Evolutionary conservation across 1,140 invertebrate species (phyloP).

Genomic region (Zaprionus ghesquierei): DNA sequence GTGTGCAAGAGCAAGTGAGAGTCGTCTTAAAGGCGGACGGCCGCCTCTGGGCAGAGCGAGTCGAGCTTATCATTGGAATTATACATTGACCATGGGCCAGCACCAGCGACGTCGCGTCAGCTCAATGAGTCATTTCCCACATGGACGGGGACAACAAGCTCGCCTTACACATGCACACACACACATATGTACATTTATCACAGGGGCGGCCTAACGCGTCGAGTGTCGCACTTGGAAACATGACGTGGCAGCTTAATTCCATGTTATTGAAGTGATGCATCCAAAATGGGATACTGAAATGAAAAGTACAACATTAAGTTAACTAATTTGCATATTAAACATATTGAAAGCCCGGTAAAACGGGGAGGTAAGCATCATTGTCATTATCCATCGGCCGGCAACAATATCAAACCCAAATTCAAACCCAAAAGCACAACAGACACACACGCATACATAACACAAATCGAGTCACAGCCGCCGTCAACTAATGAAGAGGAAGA

Average conservation of each 20-base stretch:
- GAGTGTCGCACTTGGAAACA: slow-evolving; percentile 38
- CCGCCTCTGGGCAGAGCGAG: too few relatives aligned
- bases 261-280: slow-evolving; percentile 66
- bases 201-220: slow-evolving; percentile 29
- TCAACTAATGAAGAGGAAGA: slow-evolving; percentile 13
- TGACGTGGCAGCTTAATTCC: slow-evolving; percentile 59
- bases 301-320: slow-evolving; percentile 52
- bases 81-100: slow-evolving; percentile 34
- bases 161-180: slow-evolving; percentile 24
- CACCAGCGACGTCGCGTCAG: neutral
- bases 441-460: neutral
- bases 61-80: slow-evolving; percentile 49
- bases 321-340: slow-evolving; percentile 57
- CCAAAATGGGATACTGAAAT: slow-evolving; percentile 24
- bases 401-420: slow-evolving; percentile 27
- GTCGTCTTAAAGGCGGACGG: neutral
- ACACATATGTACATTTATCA: neutral
- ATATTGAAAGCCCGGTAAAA: slow-evolving; percentile 28
- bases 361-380: neutral
- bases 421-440: neutral
- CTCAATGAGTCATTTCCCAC: slow-evolving; percentile 41
- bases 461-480: neutral
- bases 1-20: neutral
- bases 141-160: slow-evolving; percentile 42
- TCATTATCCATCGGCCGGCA: too few relatives aligned